Base-by-base conservation (phyloP, 2,888 invertebrate species). In the Cheilosia soror region DNA sequence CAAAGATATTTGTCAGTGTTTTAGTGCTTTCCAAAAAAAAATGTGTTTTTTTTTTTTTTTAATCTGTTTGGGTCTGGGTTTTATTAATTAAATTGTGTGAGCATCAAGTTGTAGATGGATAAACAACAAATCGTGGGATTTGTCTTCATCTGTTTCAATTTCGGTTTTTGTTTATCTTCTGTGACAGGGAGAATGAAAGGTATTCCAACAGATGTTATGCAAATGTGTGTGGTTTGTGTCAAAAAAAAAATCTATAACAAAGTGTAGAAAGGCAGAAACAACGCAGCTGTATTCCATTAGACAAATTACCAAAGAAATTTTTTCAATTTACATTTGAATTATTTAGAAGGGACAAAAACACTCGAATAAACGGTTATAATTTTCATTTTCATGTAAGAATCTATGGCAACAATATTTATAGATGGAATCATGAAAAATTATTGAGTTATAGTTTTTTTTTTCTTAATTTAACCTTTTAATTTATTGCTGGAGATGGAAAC, bases 21-120 rank as follows among this genome's bases (percentile, higher is more conserved):
- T 42, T 5, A 47, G 25, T 25, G 47, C 13, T 57, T 57, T n/a
- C 40, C 25, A 69, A 33, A 69, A n/a, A n/a, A n/a, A n/a, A n/a
- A 29, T 15, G 4, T 27, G n/a, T 37, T 5, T 40, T 20, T 5
- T 5, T 58, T 25, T 40, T 37, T 2, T 31, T 15, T 13, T 15
- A 29, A n/a, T 29, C 40, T 65, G 13, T 27, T 27, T 53, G 15
- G 44, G 15, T 44, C 9, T n/a, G 4, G 4, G 51, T 49, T 37
- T 47, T 60, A 60, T 58, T 58, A 60, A 49, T 71, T 71, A 49
- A 71, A 58, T 60, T 31, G 27, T 31, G 15, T 13, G 40, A 58
- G 11, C 6, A 37, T 5, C 4, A 31, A 42, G 37, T 66, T 49
- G 51, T 3, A 15, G 31, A 42, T 44, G 69, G 27, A 37, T 37